These are phyloP conservation scores for Peromyscus aztecus DNA, from an alignment of 2,797 vertebrate species.

Conservation along the genomic window DNA sequence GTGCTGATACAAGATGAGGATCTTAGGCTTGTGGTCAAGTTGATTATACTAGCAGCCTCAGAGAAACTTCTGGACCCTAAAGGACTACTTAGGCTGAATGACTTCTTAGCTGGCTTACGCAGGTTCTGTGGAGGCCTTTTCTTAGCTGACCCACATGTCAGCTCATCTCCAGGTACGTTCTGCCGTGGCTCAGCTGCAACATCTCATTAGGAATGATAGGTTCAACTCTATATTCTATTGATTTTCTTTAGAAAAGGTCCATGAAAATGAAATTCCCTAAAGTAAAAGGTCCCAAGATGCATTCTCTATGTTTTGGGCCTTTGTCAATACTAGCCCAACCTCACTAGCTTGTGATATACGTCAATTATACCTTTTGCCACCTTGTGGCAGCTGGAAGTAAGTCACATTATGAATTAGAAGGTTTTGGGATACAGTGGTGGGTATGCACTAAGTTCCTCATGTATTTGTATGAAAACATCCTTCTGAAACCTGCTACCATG, in stretches of 20 bases:
- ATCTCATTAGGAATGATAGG: constrained; percentile 52
- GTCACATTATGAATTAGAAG: constrained; percentile 13
- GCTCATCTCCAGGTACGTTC: constrained; percentile 25
- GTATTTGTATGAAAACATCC: neutral
- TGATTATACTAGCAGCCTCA: constrained; percentile 67
- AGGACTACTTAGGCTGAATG: constrained; percentile 70
- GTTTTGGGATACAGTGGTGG: too few relatives aligned
- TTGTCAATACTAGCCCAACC: neutral
- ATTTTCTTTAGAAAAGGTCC: constrained; percentile 59
- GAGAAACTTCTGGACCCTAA: constrained; percentile 67
- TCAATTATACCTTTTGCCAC: constrained; percentile 60
- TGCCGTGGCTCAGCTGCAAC: constrained; percentile 27
- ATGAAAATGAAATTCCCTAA: constrained; percentile 17
- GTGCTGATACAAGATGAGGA: constrained; percentile 57
- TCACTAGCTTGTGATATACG: neutral
- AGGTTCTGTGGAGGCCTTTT: constrained; percentile 69
- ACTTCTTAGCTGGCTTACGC: constrained; percentile 72
- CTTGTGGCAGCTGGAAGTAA: constrained; percentile 51
- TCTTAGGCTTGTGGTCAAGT: constrained; percentile 76
- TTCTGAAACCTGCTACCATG: neutral
- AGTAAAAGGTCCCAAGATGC: constrained; percentile 21
- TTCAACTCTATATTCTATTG: constrained; percentile 54
- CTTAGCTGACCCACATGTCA: constrained; percentile 57
- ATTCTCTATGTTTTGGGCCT: neutral
- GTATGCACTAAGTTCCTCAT: neutral